Base-by-base conservation (phyloP, 2,113 vertebrate species). In the Poeciliopsis retropinna region DNA sequence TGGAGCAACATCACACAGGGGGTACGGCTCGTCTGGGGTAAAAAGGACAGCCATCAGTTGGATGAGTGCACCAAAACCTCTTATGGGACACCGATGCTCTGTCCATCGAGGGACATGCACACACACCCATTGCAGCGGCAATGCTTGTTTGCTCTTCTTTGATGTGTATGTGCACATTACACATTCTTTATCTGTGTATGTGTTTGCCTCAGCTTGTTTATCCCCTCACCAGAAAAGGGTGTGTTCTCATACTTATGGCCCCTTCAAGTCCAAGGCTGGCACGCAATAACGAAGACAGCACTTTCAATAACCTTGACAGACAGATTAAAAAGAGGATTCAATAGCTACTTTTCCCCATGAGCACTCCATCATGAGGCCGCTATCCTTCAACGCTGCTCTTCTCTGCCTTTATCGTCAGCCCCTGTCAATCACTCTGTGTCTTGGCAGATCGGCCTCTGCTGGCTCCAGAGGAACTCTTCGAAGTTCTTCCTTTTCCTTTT, bases 261-360 rank as follows among this genome's bases (percentile, higher is more conserved):
- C 60, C 82, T 83, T 81, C 75, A 72, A 76, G 79, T 84, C 87
- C 92, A 93, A 92, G 92, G 91, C 88, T 88, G 88, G 77, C 86
- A 62, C 64, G 87, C 78, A 91, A 91, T 93, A 93, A 92, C 31
- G 82, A 91, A 90, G 92, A 92, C 90, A 82, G 88, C 91, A 92
- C 92, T 93, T 93, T 93, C 90, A 93, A 93, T 92, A 92, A 92
- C 92, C 90, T 91, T 93, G 92, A 93, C 90, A 63, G 89, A 93
- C 91, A 93, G 92, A 93, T 93, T 93, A 92, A 92, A 92, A 92
- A 86, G 89, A 85, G 86, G 90, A 91, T 88, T 91, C 89, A 92
- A 91, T 91, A 92, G 90, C 85, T 74, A 79, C 85, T 85, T 90
- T 85, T 88, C 85, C 86, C 87, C 88, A 91, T 72, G 87, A 92